Evolutionary conservation across 1,140 invertebrate species (phyloP), one percentile per base, ranked within the genome.

Genomic region (Pomacea maculata): DNA sequence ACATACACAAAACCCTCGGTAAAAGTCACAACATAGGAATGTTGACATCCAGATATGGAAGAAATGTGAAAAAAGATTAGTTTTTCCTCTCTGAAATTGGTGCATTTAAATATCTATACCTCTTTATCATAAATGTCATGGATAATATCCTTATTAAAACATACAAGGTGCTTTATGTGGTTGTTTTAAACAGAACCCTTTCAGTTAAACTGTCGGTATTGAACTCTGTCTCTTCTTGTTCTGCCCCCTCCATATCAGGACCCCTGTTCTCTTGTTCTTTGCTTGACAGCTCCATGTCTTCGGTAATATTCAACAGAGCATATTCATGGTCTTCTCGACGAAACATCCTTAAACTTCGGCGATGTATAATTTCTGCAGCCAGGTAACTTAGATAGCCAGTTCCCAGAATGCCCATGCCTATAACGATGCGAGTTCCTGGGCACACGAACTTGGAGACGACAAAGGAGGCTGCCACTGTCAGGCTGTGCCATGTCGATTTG

Each of bases 321-420:
- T 76, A 76, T n/a, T 64, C 54, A 29, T 76, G 75, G 12, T 76
- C 75, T 25, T 57, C 75, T n/a, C 75, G 63, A 63, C 64, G 19
- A 25, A 76, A 76, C 21, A 57, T 12, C n/a, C 45, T 63, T 9
- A 64, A 34, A n/a, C 75, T 45, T n/a, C 75, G 57, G 45, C 73
- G 61, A 57, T 72, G 70, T 2, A 78, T 19, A 6, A 71, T 21
- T 80, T 89, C 88, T 15, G 87, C 83, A 25, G 63, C 63, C 7
- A 83, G 45, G 74, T 89, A 90, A 0, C 87, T 84, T 15, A 84
- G 63, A 0, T 86, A 81, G 3, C 85, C 88, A 15, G 87, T 61
- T 4, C 65, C 65, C 14, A 87, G 80, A 14, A 87, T 68, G 34
- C 61, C 81, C 14, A 89, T 52, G 25, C 87, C 75, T 9, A 86